These are phyloP conservation scores for Agrilus biguttatus DNA, from an alignment of 2,888 invertebrate species.

Conservation along the genomic window DNA sequence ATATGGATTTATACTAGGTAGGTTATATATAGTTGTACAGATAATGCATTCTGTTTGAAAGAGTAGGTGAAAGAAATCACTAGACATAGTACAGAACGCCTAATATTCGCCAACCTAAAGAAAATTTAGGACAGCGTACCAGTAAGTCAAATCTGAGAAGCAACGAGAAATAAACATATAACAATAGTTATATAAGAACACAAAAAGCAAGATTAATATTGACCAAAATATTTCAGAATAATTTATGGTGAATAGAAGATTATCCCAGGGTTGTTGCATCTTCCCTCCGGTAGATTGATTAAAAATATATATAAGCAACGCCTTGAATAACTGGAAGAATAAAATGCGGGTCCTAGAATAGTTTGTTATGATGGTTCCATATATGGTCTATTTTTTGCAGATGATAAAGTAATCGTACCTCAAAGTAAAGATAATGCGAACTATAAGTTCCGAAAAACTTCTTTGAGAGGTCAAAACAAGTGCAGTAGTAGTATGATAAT, in stretches of 20 bases:
- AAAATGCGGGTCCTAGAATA: slow-evolving; percentile 5
- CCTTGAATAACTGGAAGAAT: slow-evolving; percentile 4
- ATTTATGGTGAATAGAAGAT: slow-evolving; percentile 1
- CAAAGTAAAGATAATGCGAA: slow-evolving; percentile 2
- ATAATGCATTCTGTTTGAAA: slow-evolving; percentile 1
- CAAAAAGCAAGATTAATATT: neutral
- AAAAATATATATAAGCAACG: slow-evolving; percentile 7
- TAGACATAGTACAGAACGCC: slow-evolving; percentile 1
- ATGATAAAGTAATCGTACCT: slow-evolving; percentile 3
- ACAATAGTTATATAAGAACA: slow-evolving; percentile 1
- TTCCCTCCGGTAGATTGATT: slow-evolving; percentile 7
- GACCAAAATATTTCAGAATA: slow-evolving; percentile 1
- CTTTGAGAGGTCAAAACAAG: no score
- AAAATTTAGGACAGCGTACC: neutral
- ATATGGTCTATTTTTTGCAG: slow-evolving; percentile 2
- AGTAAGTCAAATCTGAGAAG: neutral
- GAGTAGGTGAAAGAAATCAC: slow-evolving; percentile 3
- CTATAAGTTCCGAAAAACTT: neutral
- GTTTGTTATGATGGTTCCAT: neutral
- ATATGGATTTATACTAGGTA: neutral
- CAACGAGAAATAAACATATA: slow-evolving; percentile 1
- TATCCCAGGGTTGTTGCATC: slow-evolving; percentile 7
- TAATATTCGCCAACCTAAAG: neutral
- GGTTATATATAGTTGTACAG: neutral
- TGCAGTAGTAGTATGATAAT: no score